These are phyloP conservation scores for Thymelicus acteon DNA, from an alignment of 2,888 invertebrate genomes.

Conservation along the genomic window DNA sequence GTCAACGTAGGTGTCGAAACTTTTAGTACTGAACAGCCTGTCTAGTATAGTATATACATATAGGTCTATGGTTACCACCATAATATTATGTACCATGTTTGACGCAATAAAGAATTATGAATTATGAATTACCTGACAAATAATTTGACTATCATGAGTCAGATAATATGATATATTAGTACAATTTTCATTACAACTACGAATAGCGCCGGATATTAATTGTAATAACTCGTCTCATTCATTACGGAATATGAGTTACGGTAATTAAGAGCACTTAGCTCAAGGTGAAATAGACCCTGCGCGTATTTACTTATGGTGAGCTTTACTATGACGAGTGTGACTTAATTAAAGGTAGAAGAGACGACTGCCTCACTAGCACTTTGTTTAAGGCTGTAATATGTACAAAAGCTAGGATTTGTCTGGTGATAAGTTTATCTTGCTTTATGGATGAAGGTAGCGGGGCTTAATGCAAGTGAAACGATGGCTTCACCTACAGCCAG, in stretches of 20 bases:
- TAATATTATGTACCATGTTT: too few relatives aligned
- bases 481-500: too few relatives aligned
- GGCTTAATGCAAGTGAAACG: too few relatives aligned
- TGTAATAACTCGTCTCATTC: slow-evolving; percentile 4
- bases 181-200: not conserved
- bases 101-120: too few relatives aligned
- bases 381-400: not conserved
- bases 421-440: too few relatives aligned
- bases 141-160: not conserved
- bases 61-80: too few relatives aligned
- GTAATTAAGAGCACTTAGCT: not conserved
- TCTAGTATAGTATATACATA: too few relatives aligned
- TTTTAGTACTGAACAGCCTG: too few relatives aligned
- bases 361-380: not conserved
- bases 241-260: slow-evolving; percentile 3
- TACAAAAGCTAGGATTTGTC: too few relatives aligned
- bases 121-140: too few relatives aligned
- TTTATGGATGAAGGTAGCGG: too few relatives aligned
- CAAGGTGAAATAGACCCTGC: not conserved
- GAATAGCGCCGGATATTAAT: not conserved
- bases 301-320: not conserved
- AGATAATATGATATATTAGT: not conserved
- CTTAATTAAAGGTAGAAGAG: slow-evolving; percentile 4
- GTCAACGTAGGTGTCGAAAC: too few relatives aligned
- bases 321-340: not conserved